These are phyloP conservation scores for Eolophus roseicapilla DNA, from an alignment of 2,113 vertebrate species.

Conservation along the genomic window DNA sequence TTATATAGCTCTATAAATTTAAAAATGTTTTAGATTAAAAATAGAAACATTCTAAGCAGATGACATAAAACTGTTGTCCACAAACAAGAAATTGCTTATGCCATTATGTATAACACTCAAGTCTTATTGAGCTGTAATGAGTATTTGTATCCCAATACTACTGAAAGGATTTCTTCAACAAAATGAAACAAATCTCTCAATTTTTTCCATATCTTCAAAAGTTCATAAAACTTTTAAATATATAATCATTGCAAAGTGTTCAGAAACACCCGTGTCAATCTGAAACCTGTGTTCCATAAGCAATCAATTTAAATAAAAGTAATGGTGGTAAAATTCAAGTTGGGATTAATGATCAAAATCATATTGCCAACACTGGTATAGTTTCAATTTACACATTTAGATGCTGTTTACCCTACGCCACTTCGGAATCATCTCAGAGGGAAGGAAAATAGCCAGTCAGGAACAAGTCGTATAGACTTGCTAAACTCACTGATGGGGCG, in stretches of 20 bases:
- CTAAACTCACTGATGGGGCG: not conserved
- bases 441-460: not conserved
- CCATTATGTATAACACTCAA: not conserved
- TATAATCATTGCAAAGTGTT: not conserved
- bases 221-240: not conserved
- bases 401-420: not conserved
- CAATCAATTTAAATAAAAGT: not conserved
- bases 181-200: not conserved
- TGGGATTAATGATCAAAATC: not conserved
- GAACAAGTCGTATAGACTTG: not conserved
- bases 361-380: not conserved
- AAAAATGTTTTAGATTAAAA: not conserved
- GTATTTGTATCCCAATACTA: not conserved
- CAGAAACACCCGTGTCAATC: not conserved
- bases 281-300: not conserved
- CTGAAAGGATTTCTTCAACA: not conserved
- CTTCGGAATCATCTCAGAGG: not conserved
- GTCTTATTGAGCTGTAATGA: not conserved
- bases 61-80: not conserved
- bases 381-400: not conserved
- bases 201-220: not conserved
- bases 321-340: not conserved
- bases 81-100: not conserved
- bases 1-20: not conserved
- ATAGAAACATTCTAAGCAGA: not conserved